Conservation (phyloP, 1,140 invertebrate genomes). For the Neotoxoptera formosana region DNA sequence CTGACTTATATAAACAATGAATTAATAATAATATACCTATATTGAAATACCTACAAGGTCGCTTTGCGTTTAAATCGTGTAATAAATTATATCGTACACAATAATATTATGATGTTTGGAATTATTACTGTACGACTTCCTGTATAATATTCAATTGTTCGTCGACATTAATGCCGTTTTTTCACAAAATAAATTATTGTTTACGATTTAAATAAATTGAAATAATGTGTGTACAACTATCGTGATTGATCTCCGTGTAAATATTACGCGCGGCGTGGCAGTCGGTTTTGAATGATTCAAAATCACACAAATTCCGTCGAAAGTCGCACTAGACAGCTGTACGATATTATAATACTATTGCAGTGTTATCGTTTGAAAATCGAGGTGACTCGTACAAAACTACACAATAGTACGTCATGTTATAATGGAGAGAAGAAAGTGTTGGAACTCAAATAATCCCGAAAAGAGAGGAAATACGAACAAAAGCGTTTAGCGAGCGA, state of each 20-base stretch:
- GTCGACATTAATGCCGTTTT: not conserved
- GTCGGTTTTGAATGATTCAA: not conserved
- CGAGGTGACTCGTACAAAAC: not conserved
- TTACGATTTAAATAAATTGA: not conserved
- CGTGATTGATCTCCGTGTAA: not conserved
- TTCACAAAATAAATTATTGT: not conserved
- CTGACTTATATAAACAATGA: not conserved
- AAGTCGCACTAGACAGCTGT: too few species aligned
- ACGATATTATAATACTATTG: too few species aligned
- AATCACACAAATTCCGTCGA: too few species aligned
- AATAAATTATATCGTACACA: not conserved
- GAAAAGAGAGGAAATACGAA: not conserved
- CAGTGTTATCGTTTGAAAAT: too few species aligned
- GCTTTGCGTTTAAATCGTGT: not conserved
- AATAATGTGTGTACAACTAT: not conserved
- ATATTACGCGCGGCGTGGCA: fast-evolving
- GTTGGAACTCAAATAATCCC: not conserved
- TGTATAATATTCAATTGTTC: not conserved
- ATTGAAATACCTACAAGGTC: not conserved
- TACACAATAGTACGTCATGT: not conserved
- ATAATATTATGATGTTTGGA: not conserved
- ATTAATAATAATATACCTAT: too few species aligned
- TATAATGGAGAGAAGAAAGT: not conserved
- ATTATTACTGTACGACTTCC: not conserved
- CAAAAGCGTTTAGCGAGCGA: not conserved